These are phyloP conservation scores for Elmis aenea DNA, from an alignment of 2,888 invertebrate species.

Conservation along the genomic window DNA sequence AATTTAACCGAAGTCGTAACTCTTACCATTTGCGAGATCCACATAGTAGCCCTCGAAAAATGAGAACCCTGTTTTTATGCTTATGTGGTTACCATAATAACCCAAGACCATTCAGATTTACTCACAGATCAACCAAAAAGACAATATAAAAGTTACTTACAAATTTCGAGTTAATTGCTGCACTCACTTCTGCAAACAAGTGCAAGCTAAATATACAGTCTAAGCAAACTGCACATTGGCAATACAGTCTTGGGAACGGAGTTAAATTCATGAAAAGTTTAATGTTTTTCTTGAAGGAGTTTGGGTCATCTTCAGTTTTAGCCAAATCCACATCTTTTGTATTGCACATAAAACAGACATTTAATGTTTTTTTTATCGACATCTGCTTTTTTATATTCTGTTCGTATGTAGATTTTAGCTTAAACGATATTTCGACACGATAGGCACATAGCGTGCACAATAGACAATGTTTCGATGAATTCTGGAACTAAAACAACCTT, in stretches of 20 bases:
- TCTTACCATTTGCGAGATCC: no score
- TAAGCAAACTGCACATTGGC: slow-evolving; percentile 12
- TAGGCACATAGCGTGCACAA: slow-evolving; percentile 17
- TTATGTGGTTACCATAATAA: no score
- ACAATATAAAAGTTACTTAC: no score
- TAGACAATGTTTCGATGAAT: no score
- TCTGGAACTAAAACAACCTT: no score
- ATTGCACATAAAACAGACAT: slow-evolving; percentile 17
- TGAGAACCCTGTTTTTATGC: no score
- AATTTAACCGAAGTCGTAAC: no score
- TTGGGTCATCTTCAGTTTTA: slow-evolving; percentile 13
- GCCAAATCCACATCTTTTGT: slow-evolving; percentile 7
- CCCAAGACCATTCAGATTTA: no score
- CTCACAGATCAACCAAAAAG: no score
- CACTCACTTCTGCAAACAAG: no score
- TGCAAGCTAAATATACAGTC: slow-evolving; percentile 16
- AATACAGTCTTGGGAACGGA: slow-evolving; percentile 7
- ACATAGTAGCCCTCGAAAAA: no score
- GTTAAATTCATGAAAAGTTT: slow-evolving; percentile 14
- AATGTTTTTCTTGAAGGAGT: slow-evolving; percentile 11
- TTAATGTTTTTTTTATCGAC: slow-evolving; percentile 2
- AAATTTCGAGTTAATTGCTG: no score
- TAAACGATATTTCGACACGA: slow-evolving; percentile 11
- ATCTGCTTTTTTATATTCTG: slow-evolving; percentile 11
- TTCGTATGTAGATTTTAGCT: slow-evolving; percentile 14